Evolutionary conservation across 2,113 vertebrate genomes (phyloP).

Genomic region (Lonchura striata): DNA sequence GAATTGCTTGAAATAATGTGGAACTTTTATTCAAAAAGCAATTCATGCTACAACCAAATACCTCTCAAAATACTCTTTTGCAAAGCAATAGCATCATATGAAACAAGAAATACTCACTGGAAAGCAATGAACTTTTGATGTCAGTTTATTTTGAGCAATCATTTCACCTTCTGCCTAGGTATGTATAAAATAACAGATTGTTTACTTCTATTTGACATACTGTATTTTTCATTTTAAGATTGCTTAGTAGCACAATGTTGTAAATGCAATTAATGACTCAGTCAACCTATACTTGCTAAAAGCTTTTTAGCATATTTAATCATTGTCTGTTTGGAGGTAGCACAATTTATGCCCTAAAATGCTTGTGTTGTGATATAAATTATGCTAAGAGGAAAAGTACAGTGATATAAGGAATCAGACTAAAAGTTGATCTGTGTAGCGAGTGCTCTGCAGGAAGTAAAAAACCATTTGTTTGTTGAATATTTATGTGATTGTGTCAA

Average conservation of each 20-base stretch:
- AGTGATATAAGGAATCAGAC: not conserved
- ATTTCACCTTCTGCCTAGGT: not conserved
- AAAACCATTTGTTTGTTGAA: not conserved
- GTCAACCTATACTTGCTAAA: not conserved
- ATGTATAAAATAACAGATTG: not conserved
- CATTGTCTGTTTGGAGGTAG: not conserved
- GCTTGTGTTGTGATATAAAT: not conserved
- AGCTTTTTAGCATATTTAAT: not conserved
- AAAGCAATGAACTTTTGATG: not conserved
- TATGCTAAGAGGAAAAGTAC: not conserved
- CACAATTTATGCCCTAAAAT: not conserved
- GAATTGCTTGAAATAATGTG: not conserved
- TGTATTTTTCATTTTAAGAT: not conserved
- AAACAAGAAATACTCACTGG: not conserved
- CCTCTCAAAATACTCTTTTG: not conserved
- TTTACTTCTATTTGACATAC: not conserved
- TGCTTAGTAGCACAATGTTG: not conserved
- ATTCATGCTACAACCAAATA: not conserved
- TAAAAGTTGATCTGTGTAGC: not conserved
- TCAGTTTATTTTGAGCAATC: not conserved
- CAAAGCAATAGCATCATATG: not conserved
- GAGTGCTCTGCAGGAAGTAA: not conserved
- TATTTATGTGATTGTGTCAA: not conserved
- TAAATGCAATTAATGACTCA: not conserved
- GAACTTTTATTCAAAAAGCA: not conserved